Conservation (phyloP, 2,113 vertebrate species). For the Osmerus eperlanus region DNA sequence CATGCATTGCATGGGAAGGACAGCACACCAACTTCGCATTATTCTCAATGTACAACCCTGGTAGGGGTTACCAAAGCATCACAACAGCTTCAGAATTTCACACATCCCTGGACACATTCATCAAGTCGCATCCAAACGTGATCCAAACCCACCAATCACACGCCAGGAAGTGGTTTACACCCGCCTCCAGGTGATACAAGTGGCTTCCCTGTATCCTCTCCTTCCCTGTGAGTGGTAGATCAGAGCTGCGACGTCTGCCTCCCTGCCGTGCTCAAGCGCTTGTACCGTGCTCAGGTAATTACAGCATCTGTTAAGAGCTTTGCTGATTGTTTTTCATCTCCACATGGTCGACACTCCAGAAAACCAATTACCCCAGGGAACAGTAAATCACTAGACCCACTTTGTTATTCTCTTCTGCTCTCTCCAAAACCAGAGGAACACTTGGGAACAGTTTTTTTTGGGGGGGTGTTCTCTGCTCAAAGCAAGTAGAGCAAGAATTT, state of each 20-base stretch:
- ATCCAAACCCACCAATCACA: neutral
- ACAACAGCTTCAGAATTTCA: no score
- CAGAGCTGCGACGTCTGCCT: neutral
- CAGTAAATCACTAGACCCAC: conserved; percentile 61
- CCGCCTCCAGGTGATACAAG: neutral
- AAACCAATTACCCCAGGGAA: conserved; percentile 75
- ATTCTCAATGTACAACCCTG: no score
- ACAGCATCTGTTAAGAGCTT: conserved; percentile 78
- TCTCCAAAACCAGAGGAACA: conserved; percentile 47
- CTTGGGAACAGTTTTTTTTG: conserved; percentile 25
- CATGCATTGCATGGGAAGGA: no score
- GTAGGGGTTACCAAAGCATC: no score
- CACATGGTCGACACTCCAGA: conserved; percentile 78
- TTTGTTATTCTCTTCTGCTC: conserved; percentile 54
- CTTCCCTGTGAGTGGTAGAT: neutral
- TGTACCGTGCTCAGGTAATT: conserved; percentile 73
- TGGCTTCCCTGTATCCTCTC: neutral
- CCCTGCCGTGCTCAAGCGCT: conserved; percentile 46
- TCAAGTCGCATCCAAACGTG: no score
- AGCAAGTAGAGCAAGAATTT: neutral
- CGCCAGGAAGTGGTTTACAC: neutral
- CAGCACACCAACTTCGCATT: no score
- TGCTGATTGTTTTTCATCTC: conserved; percentile 78
- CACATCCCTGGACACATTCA: no score
- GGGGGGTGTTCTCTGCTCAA: neutral